These are phyloP conservation scores for Candidula unifasciata DNA, from an alignment of 2,888 invertebrate genomes.

Conservation along the genomic window DNA sequence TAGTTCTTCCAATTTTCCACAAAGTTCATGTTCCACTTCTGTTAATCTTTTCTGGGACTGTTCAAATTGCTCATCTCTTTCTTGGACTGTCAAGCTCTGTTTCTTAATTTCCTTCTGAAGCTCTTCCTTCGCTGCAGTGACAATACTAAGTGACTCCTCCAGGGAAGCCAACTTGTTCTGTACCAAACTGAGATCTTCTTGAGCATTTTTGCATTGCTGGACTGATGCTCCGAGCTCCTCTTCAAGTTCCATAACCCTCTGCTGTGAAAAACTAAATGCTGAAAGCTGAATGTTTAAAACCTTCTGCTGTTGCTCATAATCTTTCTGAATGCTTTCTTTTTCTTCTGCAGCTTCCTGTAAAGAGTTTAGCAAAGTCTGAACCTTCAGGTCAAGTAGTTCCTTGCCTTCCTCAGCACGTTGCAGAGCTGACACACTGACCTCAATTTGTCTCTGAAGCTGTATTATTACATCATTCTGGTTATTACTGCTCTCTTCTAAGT, in stretches of 20 bases:
- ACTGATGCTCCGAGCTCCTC: constrained; percentile 9
- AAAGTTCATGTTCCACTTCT: constrained; percentile 11
- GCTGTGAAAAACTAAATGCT: constrained; percentile 18
- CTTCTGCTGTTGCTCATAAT: constrained; percentile 14
- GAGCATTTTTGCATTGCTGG: not conserved
- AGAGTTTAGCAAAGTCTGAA: constrained; percentile 27
- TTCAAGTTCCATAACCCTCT: constrained; percentile 23
- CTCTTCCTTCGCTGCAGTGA: not conserved
- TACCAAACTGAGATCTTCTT: constrained; percentile 14
- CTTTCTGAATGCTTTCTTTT: not conserved
- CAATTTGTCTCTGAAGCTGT: constrained; percentile 12
- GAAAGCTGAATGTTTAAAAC: not conserved
- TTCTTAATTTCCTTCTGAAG: not conserved
- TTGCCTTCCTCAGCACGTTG: constrained; percentile 49
- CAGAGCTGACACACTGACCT: not conserved
- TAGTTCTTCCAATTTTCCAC: not conserved
- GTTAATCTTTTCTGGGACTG: constrained; percentile 1
- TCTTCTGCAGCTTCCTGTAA: not conserved
- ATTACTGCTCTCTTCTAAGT: constrained; percentile 5
- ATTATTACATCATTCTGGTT: not conserved
- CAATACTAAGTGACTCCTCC: not conserved
- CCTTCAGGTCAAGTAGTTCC: constrained; percentile 50
- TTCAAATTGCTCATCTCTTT: not conserved
- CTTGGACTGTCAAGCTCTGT: not conserved
- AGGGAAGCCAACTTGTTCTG: not conserved